Conservation (phyloP, 2,113 vertebrate species). For the Garra rufa region DNA sequence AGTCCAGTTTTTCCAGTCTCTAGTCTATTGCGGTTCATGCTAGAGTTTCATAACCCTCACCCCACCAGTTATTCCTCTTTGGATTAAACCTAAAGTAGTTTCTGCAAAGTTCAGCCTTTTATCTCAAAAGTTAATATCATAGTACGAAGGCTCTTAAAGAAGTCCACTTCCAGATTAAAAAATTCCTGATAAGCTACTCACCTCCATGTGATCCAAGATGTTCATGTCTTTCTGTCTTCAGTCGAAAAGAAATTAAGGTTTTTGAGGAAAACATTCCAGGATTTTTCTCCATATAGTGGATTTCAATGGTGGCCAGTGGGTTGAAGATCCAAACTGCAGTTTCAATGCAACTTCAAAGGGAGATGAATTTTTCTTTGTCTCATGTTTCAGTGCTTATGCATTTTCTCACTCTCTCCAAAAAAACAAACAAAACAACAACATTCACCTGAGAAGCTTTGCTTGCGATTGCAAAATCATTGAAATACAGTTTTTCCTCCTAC, state of each 20-base stretch:
- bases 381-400: not conserved
- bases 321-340: no score
- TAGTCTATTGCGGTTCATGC: not conserved
- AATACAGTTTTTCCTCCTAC: not conserved
- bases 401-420: no score
- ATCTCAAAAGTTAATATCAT: not conserved
- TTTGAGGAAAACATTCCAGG: no score
- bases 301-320: no score
- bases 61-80: slow-evolving; percentile 8
- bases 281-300: no score
- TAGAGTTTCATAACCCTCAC: slow-evolving; percentile 16
- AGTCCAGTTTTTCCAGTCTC: slow-evolving; percentile 55
- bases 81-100: not conserved
- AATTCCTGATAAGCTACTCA: no score
- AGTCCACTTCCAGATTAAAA: no score
- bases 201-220: no score
- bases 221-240: no score
- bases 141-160: not conserved
- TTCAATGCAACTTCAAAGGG: no score
- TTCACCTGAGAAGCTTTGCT: not conserved
- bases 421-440: no score
- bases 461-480: not conserved
- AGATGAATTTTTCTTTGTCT: not conserved
- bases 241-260: no score
- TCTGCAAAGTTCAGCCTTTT: not conserved